Percentiles rank a stretch among this genome's conserved stretches.
Conservation (phyloP, 2,113 vertebrate genomes). For the Sinocyclocheilus rhinocerous region DNA sequence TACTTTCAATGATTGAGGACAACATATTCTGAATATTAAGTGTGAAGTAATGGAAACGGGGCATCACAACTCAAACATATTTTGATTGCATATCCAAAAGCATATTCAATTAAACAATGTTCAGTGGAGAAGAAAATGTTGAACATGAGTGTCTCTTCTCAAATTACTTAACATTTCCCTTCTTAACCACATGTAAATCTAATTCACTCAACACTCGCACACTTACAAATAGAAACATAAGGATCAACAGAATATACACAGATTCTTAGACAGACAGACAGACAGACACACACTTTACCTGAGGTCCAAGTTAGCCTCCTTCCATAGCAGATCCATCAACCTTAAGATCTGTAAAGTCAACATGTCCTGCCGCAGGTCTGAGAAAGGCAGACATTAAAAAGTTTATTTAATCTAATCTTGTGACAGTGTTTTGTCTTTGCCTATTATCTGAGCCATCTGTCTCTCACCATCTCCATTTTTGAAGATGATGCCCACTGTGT, state of each 20-base stretch:
- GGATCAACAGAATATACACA: too few relatives aligned
- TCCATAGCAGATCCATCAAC: slow-evolving; percentile 97
- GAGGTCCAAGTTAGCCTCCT: slow-evolving; percentile 93
- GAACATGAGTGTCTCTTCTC: neutral
- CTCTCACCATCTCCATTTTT: slow-evolving; percentile 96
- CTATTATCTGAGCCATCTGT: neutral
- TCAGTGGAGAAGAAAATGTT: neutral
- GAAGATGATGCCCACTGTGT: slow-evolving; percentile 93
- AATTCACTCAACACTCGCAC: neutral
- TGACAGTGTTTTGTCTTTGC: neutral
- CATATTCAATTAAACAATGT: neutral
- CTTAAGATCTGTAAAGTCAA: slow-evolving; percentile 91
- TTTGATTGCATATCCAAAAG: neutral
- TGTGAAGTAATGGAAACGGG: too few relatives aligned
- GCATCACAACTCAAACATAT: neutral
- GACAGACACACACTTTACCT: slow-evolving; percentile 74
- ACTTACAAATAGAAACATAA: too few relatives aligned
- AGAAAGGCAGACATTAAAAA: neutral
- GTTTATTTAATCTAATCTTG: neutral
- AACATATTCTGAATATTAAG: neutral
- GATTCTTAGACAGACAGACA: too few relatives aligned
- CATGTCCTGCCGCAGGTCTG: slow-evolving; percentile 97
- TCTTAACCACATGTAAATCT: neutral
- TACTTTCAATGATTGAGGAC: neutral
- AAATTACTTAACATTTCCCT: neutral